Conservation (phyloP, 1,140 invertebrate genomes). For the Rhynchophorus ferrugineus region DNA sequence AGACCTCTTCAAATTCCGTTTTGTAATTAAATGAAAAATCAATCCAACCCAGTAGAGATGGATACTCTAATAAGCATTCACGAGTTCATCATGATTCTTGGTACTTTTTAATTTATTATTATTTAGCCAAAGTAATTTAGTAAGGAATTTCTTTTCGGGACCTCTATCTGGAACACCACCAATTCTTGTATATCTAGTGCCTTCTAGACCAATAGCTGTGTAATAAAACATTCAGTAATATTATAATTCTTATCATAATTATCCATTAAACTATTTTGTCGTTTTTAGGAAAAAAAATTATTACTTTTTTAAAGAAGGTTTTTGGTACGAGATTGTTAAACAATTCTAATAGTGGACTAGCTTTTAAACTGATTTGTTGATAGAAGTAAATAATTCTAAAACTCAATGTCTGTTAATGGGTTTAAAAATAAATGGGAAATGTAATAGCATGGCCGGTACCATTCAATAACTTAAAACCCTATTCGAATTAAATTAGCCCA, state of each 20-base stretch:
- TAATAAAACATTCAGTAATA: slow-evolving; percentile 1
- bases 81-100: slow-evolving; percentile 37
- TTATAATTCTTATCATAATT: slow-evolving; percentile 2
- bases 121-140: slow-evolving; percentile 46
- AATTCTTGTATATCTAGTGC: slow-evolving; percentile 33
- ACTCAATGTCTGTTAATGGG: no score
- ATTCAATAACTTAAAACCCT: not conserved
- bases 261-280: not conserved
- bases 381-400: no score
- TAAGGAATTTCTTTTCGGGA: slow-evolving; percentile 39
- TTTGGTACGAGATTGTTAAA: no score
- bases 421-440: no score
- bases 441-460: no score
- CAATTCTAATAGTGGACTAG: no score
- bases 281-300: not conserved
- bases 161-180: slow-evolving; percentile 39
- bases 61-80: slow-evolving; percentile 39
- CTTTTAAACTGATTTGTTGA: no score
- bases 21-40: slow-evolving; percentile 50
- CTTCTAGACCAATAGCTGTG: slow-evolving; percentile 28
- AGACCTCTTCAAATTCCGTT: slow-evolving; percentile 41
- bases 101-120: slow-evolving; percentile 45
- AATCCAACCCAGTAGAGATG: slow-evolving; percentile 44
- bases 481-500: not conserved
- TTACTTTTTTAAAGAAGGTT: not conserved